Base-by-base conservation (phyloP, 2,113 vertebrate species). In the Vireo altiloquus region DNA sequence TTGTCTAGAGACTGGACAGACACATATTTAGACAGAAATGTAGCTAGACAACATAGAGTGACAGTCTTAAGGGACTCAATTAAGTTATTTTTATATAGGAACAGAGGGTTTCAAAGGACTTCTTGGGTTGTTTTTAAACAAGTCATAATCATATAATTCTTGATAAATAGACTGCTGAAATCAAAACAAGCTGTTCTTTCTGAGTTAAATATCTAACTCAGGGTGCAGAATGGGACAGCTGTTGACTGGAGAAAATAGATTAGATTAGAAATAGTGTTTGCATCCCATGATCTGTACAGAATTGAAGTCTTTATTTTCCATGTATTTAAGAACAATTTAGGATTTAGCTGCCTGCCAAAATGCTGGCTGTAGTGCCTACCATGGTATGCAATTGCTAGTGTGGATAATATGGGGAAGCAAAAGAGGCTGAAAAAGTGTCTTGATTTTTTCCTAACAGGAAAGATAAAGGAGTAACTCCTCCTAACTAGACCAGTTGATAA, bases 251-350 rank as follows among this genome's bases (percentile, higher is more conserved):
- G 46, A 80, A 92, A 92, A 82, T 75, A 60, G 15, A 85, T 90
- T 87, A 85, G 59, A 80, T 87, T 82, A 80, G 71, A 93, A 94
- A 71, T 49, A 91, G 30, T 40, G 46, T 93, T 94, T 77, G 46
- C 74, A 57, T 86, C n/a, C 21, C 63, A 84, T 70, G 72, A 83
- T 50, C 28, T 83, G 39, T 28, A 37, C 31, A 65, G 49, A 82
- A 82, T 37, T 72, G 33, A 28, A 65, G 35, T 42, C 42, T 91
- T 89, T 86, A 33, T 40, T 72, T 86, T 59, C 53, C 1, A 0
- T 57, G 50, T 79, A 35, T 89, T 80, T 88, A 82, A 76, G 40
- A 85, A 83, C 15, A 93, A 53, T 33, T 46, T 72, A 39, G 59
- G 30, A 49, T 82, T 75, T 54, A 92, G 24, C 65, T 31, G 49